These are phyloP conservation scores for Pocillopora grandis DNA, from an alignment of 92 coral and sea anemone genomes.

Conservation along the genomic window DNA sequence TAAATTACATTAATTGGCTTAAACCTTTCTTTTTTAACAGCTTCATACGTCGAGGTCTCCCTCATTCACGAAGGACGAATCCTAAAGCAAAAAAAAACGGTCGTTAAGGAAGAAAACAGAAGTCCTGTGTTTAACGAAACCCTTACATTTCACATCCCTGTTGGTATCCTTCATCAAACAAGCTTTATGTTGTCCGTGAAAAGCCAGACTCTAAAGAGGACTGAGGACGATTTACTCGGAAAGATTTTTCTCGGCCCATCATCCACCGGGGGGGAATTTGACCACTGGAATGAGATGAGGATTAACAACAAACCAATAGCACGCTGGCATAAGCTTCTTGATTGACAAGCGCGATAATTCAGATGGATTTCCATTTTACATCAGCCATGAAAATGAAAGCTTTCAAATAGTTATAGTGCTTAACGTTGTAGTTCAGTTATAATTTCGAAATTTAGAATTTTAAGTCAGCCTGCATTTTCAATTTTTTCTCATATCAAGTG, in stretches of 20 bases:
- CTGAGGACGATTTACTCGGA: slow-evolving; percentile 68
- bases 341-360: slow-evolving; percentile 13
- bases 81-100: slow-evolving; percentile 75
- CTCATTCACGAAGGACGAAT: slow-evolving; percentile 68
- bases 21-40: slow-evolving; percentile 33
- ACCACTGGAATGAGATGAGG: slow-evolving; percentile 98
- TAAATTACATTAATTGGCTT: not conserved
- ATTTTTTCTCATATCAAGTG: too few species aligned
- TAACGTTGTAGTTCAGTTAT: too few species aligned
- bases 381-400: not conserved
- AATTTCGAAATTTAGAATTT: too few species aligned
- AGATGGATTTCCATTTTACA: not conserved
- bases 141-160: slow-evolving; percentile 87
- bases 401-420: not conserved
- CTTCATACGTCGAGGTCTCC: slow-evolving; percentile 78
- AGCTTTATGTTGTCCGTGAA: slow-evolving; percentile 70
- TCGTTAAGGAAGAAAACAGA: slow-evolving; percentile 47
- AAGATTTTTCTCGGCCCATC: slow-evolving; percentile 88
- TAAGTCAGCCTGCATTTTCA: too few species aligned
- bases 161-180: slow-evolving; percentile 88
- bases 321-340: slow-evolving; percentile 89
- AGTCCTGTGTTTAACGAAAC: slow-evolving; percentile 92
- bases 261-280: slow-evolving; percentile 88
- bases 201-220: slow-evolving; percentile 48
- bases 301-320: slow-evolving; percentile 88